Evolutionary conservation across 2,113 vertebrate species (phyloP).

Genomic region (Ciconia boyciana): DNA sequence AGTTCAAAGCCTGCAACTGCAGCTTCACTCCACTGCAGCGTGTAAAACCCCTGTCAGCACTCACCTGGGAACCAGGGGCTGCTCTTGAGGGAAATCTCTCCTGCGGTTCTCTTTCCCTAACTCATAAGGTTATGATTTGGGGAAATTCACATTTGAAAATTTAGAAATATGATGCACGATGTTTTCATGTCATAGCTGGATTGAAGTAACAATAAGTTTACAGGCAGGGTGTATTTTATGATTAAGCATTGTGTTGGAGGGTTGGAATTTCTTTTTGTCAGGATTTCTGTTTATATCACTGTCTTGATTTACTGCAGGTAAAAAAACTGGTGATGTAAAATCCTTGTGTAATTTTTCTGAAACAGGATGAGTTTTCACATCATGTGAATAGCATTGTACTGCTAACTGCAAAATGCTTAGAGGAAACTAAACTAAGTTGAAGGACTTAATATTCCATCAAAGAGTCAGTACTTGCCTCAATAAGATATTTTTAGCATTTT

Average conservation of each 20-base stretch:
- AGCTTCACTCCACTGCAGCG: background rate
- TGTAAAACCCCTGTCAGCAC: background rate
- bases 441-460: constrained; percentile 13
- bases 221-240: background rate
- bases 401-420: background rate
- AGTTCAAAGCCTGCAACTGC: background rate
- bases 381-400: background rate
- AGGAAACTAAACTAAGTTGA: background rate
- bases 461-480: background rate
- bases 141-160: background rate
- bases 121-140: background rate
- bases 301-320: constrained; percentile 12
- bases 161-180: background rate
- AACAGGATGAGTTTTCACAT: constrained; percentile 18
- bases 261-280: background rate
- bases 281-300: background rate
- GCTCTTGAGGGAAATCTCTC: background rate
- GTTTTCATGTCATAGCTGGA: background rate
- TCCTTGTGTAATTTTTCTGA: background rate
- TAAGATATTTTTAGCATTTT: constrained; percentile 34
- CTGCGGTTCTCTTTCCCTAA: constrained; percentile 1
- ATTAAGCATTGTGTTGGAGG: background rate
- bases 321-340: background rate
- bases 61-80: background rate
- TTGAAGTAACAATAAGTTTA: background rate